Percentiles rank a stretch among this genome's conserved stretches.
Conservation (phyloP, 2,888 invertebrate genomes). For the Ectobius pallidus region DNA sequence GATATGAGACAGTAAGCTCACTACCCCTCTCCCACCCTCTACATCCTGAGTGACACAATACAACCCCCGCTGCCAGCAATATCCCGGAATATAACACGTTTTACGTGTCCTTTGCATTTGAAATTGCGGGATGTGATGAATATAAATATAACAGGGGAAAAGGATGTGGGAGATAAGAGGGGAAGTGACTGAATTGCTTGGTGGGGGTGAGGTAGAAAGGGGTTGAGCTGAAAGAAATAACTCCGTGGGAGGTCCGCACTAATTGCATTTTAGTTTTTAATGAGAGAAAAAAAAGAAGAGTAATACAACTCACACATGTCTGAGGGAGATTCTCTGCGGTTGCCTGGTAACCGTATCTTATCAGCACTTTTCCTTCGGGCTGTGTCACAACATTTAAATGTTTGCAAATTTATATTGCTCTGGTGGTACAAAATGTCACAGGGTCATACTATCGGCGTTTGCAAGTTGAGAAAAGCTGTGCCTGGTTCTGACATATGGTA, state of each 20-base stretch:
- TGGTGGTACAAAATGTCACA: too few species aligned
- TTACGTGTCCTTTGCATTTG: constrained; percentile 23
- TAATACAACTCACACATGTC: neutral
- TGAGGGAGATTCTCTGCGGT: neutral
- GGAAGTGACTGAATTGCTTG: neutral
- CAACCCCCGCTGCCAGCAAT: neutral
- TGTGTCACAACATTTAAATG: too few species aligned
- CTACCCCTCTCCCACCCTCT: too few species aligned
- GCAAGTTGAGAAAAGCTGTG: too few species aligned
- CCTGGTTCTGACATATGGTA: too few species aligned
- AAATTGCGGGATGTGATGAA: constrained; percentile 32
- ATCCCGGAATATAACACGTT: constrained; percentile 23
- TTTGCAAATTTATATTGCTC: too few species aligned
- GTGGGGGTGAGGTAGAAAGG: constrained; percentile 16
- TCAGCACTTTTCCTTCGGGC: too few species aligned
- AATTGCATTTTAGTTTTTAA: constrained; percentile 36
- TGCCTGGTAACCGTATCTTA: neutral
- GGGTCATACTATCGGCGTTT: too few species aligned
- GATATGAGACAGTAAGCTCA: too few species aligned
- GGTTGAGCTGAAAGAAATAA: constrained; percentile 4
- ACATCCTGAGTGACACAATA: neutral
- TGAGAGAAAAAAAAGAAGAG: constrained; percentile 15
- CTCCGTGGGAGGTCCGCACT: constrained; percentile 30
- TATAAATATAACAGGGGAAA: constrained; percentile 28
- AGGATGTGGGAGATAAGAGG: neutral